Evolutionary conservation across 2,113 vertebrate species (phyloP), one percentile per base, ranked within the genome.

Genomic region (Chionomys nivalis): DNA sequence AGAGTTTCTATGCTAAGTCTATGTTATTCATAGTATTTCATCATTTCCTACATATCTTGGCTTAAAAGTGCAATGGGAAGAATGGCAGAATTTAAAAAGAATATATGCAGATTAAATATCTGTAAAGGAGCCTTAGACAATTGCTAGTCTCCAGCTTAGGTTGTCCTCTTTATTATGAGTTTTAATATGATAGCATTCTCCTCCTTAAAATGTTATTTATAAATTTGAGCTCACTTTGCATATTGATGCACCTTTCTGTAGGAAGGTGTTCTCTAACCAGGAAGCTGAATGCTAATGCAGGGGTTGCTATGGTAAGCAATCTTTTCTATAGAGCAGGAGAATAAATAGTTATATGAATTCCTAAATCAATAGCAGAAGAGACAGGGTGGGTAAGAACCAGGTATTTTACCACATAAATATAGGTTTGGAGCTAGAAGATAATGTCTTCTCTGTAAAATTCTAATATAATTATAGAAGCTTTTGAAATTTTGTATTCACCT

Each of bases 261-360:
- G 88, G 79, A 97, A 97, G 96, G 58, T 95, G 79, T 89, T 97
- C 90, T 95, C 90, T 93, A 93, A 76, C 88, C 0, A 2, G 66
- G 95, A 96, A 98, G 92, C 63, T 90, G 95, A 95, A 97, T 96
- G 63, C 52, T 96, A 97, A 93, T 93, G 26, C 87, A 78, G 81
- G 1, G 44, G 93, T 94, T 98, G 97, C 98, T 97, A 98, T 97
- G 97, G 96, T 91, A 98, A 98, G 96, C 86, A 96, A 97, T 90
- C 19, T 96, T 87, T 94, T 89, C 95, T 96, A 11, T 19, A 44
- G 2, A 98, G 63, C 81, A 94, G 26, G 78, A 92, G 92, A 97
- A 98, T 92, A 96, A 98, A 97, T 79, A 52, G 61, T 93, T 97
- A 39, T 24, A 81, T 81, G 90, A 96, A 98, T 98, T 95, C 89